A percentile compares a stretch with the other conserved stretches of the same genome.
Conservation (phyloP, 2,113 vertebrate species). For the Rhynchopsitta pachyrhyncha region DNA sequence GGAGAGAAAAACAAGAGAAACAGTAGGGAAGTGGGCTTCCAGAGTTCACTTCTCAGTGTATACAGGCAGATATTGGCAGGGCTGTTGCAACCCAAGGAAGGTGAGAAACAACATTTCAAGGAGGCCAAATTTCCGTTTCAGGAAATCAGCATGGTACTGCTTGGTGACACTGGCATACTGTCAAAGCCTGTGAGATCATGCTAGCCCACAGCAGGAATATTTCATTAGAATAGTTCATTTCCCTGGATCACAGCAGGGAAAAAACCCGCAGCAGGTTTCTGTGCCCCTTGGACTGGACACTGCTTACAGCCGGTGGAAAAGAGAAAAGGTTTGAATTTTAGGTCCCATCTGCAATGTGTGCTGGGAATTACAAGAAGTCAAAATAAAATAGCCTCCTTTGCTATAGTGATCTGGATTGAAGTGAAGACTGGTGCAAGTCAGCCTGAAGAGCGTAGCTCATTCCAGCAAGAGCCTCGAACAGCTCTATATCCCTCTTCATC, state of each 20-base stretch:
- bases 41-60: background rate
- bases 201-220: slow-evolving; percentile 40
- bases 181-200: slow-evolving; percentile 60
- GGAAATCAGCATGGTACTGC: slow-evolving; percentile 10
- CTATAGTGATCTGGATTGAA: background rate
- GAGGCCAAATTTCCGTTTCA: slow-evolving; percentile 24
- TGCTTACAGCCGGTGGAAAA: rapidly evolving
- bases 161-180: slow-evolving; percentile 14
- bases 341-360: background rate
- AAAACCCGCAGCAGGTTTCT: background rate
- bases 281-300: slow-evolving; percentile 29
- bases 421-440: background rate
- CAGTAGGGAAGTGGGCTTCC: background rate
- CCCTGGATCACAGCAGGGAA: slow-evolving; percentile 5
- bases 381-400: background rate
- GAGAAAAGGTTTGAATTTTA: background rate
- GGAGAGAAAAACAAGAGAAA: slow-evolving; percentile 9
- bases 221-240: slow-evolving; percentile 65
- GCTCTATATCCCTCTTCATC: background rate
- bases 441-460: background rate
- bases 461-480: background rate
- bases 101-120: background rate
- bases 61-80: background rate
- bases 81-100: background rate
- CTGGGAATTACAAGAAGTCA: background rate